Base-by-base conservation (phyloP, 53 echinoderm and acorn worm genomes). In the Hippasteria phrygiana region DNA sequence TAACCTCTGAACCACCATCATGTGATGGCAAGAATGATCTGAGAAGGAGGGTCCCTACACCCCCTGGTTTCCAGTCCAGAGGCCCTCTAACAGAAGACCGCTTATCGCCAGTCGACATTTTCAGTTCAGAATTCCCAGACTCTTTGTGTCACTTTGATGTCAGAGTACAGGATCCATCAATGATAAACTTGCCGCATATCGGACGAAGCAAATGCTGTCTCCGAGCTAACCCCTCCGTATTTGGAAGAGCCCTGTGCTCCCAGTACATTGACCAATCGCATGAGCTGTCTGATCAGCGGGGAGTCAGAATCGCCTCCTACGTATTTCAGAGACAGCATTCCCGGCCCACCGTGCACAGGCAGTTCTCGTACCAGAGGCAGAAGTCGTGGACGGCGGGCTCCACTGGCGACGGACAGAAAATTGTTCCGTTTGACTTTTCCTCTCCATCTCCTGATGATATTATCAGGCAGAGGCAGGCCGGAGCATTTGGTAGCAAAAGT, bases 391-490 rank as follows among this genome's bases (percentile, higher is more conserved):
- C 56, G 0, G 40, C 43, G 18, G 67, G 43, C 32, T 38, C 43
- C 0, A 71, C 65, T 35, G 91, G 89, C 24, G 34, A 63, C 27
- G 41, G 18, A 1, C 46, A 69, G 26, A 38, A 26, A 18, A 59
- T 92, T 5, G 56, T 87, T 32, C 92, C 92, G 0, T 99, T 99
- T 96, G 96, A 99, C 78, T 99, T 99, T 87, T 82, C 88, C 2
- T 89, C 92, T 0, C 99, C 94, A 5, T 99, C 99, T 18, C 96
- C 94, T 2, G 99, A 99, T 88, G 99, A 99, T 72, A 62, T 99
- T 12, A 88, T 96, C 3, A 87, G 83, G 22, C 35, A 89, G 73
- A 91, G 63, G 40, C 99, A 96, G 64, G 75, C 75, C 11, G 76
- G 72, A 22, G 99, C 94, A 38, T 99, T 99, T 86, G 55, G 73